Conservation (phyloP, 2,113 vertebrate species). For the Heteronetta atricapilla region DNA sequence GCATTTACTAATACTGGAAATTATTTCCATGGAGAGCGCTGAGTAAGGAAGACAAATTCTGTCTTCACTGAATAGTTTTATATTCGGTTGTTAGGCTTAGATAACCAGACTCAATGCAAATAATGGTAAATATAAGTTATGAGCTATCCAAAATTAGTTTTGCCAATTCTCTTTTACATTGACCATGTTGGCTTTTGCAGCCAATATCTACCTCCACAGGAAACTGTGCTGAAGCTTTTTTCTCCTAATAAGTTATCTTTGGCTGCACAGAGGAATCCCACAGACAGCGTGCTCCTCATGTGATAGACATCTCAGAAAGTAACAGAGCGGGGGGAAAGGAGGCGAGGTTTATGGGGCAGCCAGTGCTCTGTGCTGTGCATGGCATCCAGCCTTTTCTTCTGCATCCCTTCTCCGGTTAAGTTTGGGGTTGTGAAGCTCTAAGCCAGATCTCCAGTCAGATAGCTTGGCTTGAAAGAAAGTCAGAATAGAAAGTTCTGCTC, state of each 20-base stretch:
- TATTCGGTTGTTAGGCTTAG: background rate
- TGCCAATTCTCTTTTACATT: background rate
- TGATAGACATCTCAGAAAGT: slow-evolving; percentile 4
- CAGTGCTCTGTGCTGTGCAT: background rate
- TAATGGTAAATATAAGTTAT: background rate
- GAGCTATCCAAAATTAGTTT: background rate
- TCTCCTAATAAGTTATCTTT: background rate
- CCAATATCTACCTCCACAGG: background rate
- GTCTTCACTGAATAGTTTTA: background rate
- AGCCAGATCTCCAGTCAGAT: background rate
- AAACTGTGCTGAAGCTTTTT: background rate
- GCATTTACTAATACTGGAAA: background rate
- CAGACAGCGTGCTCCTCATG: background rate
- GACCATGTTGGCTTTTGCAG: background rate
- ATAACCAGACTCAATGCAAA: background rate
- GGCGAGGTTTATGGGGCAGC: background rate
- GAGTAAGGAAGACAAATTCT: background rate
- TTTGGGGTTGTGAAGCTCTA: background rate
- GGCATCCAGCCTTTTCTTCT: background rate
- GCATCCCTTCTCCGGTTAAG: background rate
- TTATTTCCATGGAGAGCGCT: background rate
- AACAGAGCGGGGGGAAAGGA: background rate
- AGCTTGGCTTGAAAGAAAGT: background rate
- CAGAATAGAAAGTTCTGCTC: background rate
- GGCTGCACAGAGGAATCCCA: background rate